phyloP scores from a whole-genome alignment of 2,888 invertebrate species.

The Chrysodeixis includens region DNA sequence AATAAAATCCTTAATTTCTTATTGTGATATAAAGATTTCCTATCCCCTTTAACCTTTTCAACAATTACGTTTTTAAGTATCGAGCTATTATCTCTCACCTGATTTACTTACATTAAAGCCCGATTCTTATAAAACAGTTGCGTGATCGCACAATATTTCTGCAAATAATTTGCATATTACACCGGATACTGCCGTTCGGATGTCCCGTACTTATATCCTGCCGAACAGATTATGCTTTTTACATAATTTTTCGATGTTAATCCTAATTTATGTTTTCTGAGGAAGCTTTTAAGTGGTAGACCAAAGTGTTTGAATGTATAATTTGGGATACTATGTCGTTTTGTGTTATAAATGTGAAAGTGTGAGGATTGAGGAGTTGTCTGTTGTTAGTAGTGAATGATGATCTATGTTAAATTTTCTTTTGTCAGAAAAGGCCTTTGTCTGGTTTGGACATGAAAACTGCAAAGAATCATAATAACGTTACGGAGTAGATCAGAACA shows the following conservation, averaged over 20 bases:
- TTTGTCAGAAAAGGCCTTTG: too few species aligned
- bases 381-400: neutral
- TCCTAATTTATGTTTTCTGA: neutral
- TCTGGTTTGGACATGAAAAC: too few species aligned
- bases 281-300: conserved; percentile 2
- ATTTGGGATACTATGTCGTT: neutral
- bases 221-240: conserved; percentile 9
- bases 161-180: conserved; percentile 9
- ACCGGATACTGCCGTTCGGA: conserved; percentile 28
- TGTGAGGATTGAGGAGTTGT: neutral
- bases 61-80: too few species aligned
- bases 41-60: too few species aligned
- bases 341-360: neutral
- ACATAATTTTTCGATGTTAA: conserved; percentile 26
- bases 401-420: neutral
- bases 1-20: too few species aligned
- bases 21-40: too few species aligned
- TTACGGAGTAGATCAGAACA: too few species aligned
- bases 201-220: conserved; percentile 36
- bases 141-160: conserved; percentile 22
- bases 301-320: neutral
- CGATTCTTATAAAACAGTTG: conserved; percentile 14
- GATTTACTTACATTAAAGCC: too few species aligned
- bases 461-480: too few species aligned
- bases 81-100: too few species aligned